phyloP scores from a whole-genome alignment of 2,113 vertebrate genomes.

The Tragulus kanchil region DNA sequence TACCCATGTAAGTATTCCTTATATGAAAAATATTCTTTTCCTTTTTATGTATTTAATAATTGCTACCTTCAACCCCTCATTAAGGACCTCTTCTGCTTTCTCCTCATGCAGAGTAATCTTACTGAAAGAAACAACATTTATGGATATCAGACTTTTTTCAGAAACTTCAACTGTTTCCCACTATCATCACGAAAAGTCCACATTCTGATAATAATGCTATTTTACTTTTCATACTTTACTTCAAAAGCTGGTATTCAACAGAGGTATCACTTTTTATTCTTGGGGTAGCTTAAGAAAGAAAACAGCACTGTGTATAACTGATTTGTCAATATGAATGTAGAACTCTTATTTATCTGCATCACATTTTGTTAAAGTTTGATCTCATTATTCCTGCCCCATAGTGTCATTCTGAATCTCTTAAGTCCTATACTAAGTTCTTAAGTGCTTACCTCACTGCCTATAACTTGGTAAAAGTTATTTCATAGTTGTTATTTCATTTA shows the following conservation, averaged over 20 bases:
- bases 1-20: not conserved
- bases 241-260: not conserved
- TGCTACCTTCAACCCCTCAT: not conserved
- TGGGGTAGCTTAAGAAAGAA: not conserved
- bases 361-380: constrained; percentile 11
- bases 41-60: not conserved
- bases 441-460: not conserved
- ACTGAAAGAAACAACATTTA: not conserved
- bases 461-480: not conserved
- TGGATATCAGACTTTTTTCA: not conserved
- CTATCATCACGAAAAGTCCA: not conserved
- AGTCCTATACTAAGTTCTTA: not conserved
- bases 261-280: not conserved
- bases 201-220: not conserved
- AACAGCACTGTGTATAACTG: not conserved
- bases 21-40: not conserved
- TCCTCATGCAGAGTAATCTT: not conserved
- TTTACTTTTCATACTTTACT: not conserved
- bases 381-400: not conserved
- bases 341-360: not conserved
- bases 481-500: not conserved
- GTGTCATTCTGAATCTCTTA: constrained; percentile 15
- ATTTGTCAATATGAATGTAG: constrained; percentile 2
- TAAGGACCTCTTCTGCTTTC: not conserved
- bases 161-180: not conserved